A percentile compares a stretch with the other conserved stretches of the same genome.
Evolutionary conservation across 2,888 invertebrate genomes (phyloP).

Genomic region (Branchellion lobata): DNA sequence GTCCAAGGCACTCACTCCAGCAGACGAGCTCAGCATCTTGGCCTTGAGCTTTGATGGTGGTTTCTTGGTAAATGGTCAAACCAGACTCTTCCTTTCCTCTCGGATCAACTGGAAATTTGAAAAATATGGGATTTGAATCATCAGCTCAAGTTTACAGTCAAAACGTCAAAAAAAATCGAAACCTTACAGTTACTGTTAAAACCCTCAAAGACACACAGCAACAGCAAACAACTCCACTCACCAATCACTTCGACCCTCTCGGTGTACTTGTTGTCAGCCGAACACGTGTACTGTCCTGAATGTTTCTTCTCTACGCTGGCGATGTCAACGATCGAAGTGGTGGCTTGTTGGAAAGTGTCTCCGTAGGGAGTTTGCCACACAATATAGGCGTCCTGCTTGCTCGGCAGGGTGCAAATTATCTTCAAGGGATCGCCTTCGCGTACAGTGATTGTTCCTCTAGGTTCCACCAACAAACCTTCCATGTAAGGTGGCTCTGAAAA

Average conservation of each 20-base stretch:
- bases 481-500: neutral
- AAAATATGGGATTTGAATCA: too few species aligned
- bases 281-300: slow-evolving; percentile 6
- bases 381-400: neutral
- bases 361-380: neutral
- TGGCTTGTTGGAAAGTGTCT: neutral
- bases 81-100: neutral
- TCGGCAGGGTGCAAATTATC: slow-evolving; percentile 5
- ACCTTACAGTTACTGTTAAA: too few species aligned
- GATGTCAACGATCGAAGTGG: neutral
- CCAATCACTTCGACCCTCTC: neutral
- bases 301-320: neutral
- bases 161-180: too few species aligned
- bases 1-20: neutral
- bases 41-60: neutral
- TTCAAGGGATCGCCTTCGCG: neutral
- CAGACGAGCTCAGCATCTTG: neutral
- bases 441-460: neutral
- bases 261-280: neutral
- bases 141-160: too few species aligned
- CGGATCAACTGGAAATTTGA: neutral
- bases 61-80: neutral
- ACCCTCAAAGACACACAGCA: too few species aligned
- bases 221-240: too few species aligned
- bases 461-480: neutral